Conservation (phyloP, 2,888 invertebrate genomes). For the Lycaena phlaeas region DNA sequence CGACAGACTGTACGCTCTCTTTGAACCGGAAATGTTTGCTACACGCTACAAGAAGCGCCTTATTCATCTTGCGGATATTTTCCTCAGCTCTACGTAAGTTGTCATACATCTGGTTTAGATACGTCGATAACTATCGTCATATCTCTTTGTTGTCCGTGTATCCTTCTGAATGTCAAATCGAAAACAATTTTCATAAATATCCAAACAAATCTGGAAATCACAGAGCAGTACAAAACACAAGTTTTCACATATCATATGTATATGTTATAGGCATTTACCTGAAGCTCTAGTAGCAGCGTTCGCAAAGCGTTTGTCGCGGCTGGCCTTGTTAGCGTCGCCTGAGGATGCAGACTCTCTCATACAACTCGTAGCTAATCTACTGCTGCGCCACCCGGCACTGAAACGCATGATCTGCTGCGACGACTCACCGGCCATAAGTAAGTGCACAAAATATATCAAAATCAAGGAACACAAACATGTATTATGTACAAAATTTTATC, state of each 20-base stretch:
- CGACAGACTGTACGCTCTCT: constrained; percentile 94
- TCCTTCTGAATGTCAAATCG: too few species aligned
- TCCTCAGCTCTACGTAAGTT: constrained; percentile 88
- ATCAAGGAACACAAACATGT: too few species aligned
- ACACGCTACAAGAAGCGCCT: constrained; percentile 91
- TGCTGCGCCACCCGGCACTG: constrained; percentile 88
- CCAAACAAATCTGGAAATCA: too few species aligned
- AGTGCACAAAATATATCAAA: constrained; percentile 24
- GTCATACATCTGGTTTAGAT: too few species aligned
- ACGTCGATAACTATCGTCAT: too few species aligned
- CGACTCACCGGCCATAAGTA: constrained; percentile 50
- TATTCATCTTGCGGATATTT: constrained; percentile 90
- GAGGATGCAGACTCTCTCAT: constrained; percentile 84
- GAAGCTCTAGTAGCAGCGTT: constrained; percentile 94
- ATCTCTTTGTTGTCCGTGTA: too few species aligned
- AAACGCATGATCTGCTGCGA: constrained; percentile 71
- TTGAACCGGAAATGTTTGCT: constrained; percentile 91
- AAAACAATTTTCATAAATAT: too few species aligned
- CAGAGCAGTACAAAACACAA: too few species aligned
- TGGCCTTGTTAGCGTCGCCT: constrained; percentile 87
- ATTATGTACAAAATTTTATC: too few species aligned
- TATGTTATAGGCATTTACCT: constrained; percentile 83
- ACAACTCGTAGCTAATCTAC: constrained; percentile 87
- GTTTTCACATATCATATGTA: too few species aligned
- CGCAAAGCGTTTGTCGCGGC: constrained; percentile 87